These are phyloP conservation scores for Cliona cf. orientalis DNA, from an alignment of 37 sponge, comb jelly and placozoan genomes.

Conservation along the genomic window DNA sequence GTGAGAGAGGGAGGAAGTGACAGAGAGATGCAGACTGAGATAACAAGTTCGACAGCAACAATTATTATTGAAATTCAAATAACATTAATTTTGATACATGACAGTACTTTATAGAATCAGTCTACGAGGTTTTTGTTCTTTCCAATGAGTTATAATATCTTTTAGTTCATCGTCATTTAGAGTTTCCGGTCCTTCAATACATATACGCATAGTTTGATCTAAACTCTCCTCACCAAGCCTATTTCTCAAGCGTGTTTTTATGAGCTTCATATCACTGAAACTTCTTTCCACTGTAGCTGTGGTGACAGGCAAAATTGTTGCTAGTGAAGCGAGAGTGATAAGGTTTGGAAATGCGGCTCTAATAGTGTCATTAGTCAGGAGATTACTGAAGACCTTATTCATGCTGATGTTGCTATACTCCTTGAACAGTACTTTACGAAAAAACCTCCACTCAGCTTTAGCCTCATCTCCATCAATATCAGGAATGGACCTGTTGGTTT, in stretches of 20 bases:
- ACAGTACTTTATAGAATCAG: too few relatives aligned
- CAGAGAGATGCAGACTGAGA: too few relatives aligned
- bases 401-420: neutral
- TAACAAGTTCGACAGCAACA: too few relatives aligned
- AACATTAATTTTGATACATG: too few relatives aligned
- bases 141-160: slow-evolving; percentile 9
- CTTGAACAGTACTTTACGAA: too few relatives aligned
- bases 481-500: too few relatives aligned
- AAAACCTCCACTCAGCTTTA: slow-evolving; percentile 39
- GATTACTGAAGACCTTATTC: neutral
- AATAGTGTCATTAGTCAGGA: neutral
- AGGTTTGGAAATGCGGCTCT: slow-evolving; percentile 13
- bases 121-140: slow-evolving; percentile 2
- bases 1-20: too few relatives aligned
- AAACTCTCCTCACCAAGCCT: slow-evolving; percentile 20
- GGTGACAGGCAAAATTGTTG: slow-evolving; percentile 11
- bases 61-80: too few relatives aligned
- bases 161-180: slow-evolving; percentile 12
- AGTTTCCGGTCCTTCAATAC: slow-evolving; percentile 24
- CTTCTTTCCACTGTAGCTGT: slow-evolving; percentile 35
- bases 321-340: slow-evolving; percentile 2
- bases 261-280: slow-evolving; percentile 24
- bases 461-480: slow-evolving; percentile 15
- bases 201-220: slow-evolving; percentile 25
- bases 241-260: slow-evolving; percentile 19